Evolutionary conservation across 2,888 invertebrate species (phyloP).

Genomic region (Lobophora halterata): DNA sequence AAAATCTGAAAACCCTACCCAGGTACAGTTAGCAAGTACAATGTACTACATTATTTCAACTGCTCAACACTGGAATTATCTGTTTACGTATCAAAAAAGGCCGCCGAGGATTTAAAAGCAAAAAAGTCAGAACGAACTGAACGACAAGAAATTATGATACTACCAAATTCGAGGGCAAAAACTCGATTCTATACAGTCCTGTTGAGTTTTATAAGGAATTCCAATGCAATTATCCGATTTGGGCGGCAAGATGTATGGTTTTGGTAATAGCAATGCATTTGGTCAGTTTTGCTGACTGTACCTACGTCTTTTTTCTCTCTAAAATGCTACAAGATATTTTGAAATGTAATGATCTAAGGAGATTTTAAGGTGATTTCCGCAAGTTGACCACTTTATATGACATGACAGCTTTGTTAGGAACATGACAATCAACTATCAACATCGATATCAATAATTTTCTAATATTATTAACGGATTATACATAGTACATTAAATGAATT

Average conservation of each 20-base stretch:
- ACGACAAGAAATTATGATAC: conserved; percentile 76
- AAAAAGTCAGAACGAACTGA: conserved; percentile 47
- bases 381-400: too few relatives aligned
- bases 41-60: conserved; percentile 55
- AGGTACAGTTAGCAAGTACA: conserved; percentile 41
- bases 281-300: conserved; percentile 36
- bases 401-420: too few relatives aligned
- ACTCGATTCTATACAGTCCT: conserved; percentile 50
- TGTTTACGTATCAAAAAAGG: conserved; percentile 62
- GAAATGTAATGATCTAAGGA: too few relatives aligned
- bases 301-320: too few relatives aligned
- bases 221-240: conserved; percentile 51
- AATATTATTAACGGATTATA: too few relatives aligned
- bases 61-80: conserved; percentile 61
- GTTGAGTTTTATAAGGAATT: conserved; percentile 45
- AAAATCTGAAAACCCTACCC: conserved; percentile 19
- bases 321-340: too few relatives aligned
- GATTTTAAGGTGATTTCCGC: too few relatives aligned
- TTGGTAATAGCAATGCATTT: conserved; percentile 45
- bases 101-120: conserved; percentile 41
- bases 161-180: conserved; percentile 72
- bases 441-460: too few relatives aligned
- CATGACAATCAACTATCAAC: too few relatives aligned
- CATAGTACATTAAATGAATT: too few relatives aligned
- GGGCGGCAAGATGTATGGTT: conserved; percentile 30